Evolutionary conservation across 2,888 invertebrate genomes (phyloP), one percentile per base, ranked within the genome.

Genomic region (Cylindroiulus punctatus): DNA sequence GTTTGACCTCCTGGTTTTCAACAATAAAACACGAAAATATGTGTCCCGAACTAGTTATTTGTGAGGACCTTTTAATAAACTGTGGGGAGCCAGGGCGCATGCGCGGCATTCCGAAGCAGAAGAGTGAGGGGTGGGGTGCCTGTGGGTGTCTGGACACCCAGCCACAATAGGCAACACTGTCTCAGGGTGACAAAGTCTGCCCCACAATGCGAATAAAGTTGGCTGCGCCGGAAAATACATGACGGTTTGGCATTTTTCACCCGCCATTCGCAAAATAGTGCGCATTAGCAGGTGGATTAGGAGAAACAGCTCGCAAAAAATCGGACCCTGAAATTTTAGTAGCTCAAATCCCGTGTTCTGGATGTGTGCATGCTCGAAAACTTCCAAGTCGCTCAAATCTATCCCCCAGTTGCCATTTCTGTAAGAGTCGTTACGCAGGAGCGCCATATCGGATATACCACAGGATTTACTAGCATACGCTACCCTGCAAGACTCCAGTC

Each of bases 31-130:
- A 30, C 76, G 76, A 76, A 76, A 76, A 76, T 76, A 76, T 30
- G 26, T 14, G 4, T 65, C 65, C 26, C 8, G 26, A 10, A 26
- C 10, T 7, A 65, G 30, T 76, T 76, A 76, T 76, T 76, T 76
- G 76, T 30, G 26, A 76, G 26, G 76, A 76, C 76, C 76, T 30
- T 76, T 76, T 76, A 76, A 76, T 76, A 76, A 76, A 76, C 76
- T 30, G 1, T 0, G 76, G 76, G 30, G 76, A 5, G 30, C 14
- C 30, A 14, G 76, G 14, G 76, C 76, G 76, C 76, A 76, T 76
- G 76, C 76, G 76, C 76, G 10, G 14, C 76, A 76, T 76, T 76
- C 76, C 76, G 76, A 14, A 4, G 76, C 30, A 76, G 76, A 76
- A 76, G 76, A 65, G 57, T 65, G 22, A 19, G 57, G 22, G n/a